Conservation (phyloP, 2,888 invertebrate genomes). For the Alentia gelatinosa region DNA sequence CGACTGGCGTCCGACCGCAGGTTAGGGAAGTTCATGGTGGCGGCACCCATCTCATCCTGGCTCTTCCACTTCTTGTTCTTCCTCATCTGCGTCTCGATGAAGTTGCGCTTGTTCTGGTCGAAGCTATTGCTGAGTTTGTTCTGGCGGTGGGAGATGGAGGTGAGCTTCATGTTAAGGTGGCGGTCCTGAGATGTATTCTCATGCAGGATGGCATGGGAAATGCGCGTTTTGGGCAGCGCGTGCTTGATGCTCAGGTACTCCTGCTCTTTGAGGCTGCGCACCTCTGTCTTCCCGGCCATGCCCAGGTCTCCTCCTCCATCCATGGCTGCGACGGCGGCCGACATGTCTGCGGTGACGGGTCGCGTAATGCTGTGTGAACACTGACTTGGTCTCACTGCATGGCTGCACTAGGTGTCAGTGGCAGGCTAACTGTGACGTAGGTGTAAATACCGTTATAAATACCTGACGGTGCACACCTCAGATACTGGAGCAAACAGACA, state of each 20-base stretch:
- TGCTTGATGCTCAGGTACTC: slow-evolving; percentile 72
- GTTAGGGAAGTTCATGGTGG: slow-evolving; percentile 72
- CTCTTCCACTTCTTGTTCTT: slow-evolving; percentile 74
- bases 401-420: too few species aligned
- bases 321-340: too few species aligned
- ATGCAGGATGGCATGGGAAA: slow-evolving; percentile 72
- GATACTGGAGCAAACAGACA: too few species aligned
- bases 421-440: too few species aligned
- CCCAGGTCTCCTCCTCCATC: background rate
- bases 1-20: slow-evolving; percentile 63
- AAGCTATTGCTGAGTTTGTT: slow-evolving; percentile 67
- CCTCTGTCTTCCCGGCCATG: background rate
- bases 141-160: slow-evolving; percentile 66
- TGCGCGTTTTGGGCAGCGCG: slow-evolving; percentile 73
- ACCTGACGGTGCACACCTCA: too few species aligned
- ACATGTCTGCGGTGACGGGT: too few species aligned
- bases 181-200: slow-evolving; percentile 74
- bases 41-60: slow-evolving; percentile 71
- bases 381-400: too few species aligned
- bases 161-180: slow-evolving; percentile 70
- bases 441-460: too few species aligned
- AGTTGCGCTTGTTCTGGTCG: slow-evolving; percentile 72
- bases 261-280: slow-evolving; percentile 30
- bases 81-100: slow-evolving; percentile 70
- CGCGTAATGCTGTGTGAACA: too few species aligned